phyloP scores from a whole-genome alignment of 2,888 invertebrate genomes.

The Catonia carolina region DNA sequence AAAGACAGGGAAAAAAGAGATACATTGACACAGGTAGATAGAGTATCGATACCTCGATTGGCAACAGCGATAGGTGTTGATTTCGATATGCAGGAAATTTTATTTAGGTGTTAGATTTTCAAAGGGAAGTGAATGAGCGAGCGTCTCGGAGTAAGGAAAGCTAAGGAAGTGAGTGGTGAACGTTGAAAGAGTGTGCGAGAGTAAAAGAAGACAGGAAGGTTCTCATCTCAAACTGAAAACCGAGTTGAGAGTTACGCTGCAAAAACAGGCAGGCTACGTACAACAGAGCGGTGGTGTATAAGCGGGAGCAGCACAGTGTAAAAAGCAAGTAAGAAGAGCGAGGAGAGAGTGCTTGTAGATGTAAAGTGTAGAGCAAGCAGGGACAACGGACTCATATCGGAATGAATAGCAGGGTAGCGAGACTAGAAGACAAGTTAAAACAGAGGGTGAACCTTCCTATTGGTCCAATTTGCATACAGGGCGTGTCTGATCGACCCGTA shows the following conservation, averaged over 20 bases:
- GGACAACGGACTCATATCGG: background rate
- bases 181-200: background rate
- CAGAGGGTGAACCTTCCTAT: conserved; percentile 4
- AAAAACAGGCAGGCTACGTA: too few relatives aligned
- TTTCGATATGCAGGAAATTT: conserved; percentile 11
- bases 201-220: background rate
- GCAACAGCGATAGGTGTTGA: conserved; percentile 8
- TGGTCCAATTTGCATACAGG: conserved; percentile 11
- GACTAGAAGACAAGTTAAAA: conserved; percentile 7
- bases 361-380: background rate
- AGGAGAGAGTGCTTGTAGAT: background rate
- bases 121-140: conserved; percentile 2
- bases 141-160: background rate
- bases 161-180: background rate
- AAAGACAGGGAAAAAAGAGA: too few relatives aligned
- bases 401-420: conserved; percentile 1
- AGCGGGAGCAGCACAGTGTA: too few relatives aligned
- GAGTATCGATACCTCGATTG: too few relatives aligned
- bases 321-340: background rate
- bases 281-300: too few relatives aligned
- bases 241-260: too few relatives aligned
- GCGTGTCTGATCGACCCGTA: conserved; percentile 5
- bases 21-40: too few relatives aligned
- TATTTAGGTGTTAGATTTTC: conserved; percentile 1
- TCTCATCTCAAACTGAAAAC: too few relatives aligned